Evolutionary conservation across 2,113 vertebrate genomes (phyloP), one percentile per base, ranked within the genome.

Genomic region (Neotoma lepida): DNA sequence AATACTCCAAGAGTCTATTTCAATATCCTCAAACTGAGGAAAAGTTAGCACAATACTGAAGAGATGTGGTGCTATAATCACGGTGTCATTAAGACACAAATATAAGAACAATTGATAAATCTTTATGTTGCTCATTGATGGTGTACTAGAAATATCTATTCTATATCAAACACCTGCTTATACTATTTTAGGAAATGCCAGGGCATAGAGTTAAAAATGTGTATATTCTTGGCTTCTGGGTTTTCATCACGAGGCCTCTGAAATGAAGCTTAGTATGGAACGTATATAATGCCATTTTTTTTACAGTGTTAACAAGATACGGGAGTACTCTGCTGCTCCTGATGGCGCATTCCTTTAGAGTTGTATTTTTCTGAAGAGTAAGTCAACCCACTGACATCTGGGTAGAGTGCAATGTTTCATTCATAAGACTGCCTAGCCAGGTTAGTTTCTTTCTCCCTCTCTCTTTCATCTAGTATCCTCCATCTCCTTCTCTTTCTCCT

Each of bases 221-320:
- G 3, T 88, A 18, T 44, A 4, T 54, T 78, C 66, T 70, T 92
- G 54, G 30, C 46, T 5, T 0, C 4, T 94, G 7, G 24, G 39
- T 91, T 92, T n/a, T 90, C 10, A 86, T 56, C 17, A 73, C 77
- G 61, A 88, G 73, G 35, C 5, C 90, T 92, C 35, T 68, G 51
- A 95, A 94, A 86, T 24, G 61, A 78, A 46, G 24, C 4, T 24
- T 44, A 77, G 41, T 18, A 18, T 56, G 24, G 93, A 96, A 87
- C 66, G 26, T 14, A 84, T 51, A 80, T 90, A 76, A 82, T 73
- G 9, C 46, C 15, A 30, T 95, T 70, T 73, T 95, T 68, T 71
- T 81, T 93, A 64, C 46, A 68, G 5, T 74, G 51, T 96, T 44
- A 94, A 49, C 6, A 92, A 84, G 88, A 81, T 70, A 4, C n/a